Conservation (phyloP, 2,888 invertebrate genomes). For the Sinodicranocentrus sp. region DNA sequence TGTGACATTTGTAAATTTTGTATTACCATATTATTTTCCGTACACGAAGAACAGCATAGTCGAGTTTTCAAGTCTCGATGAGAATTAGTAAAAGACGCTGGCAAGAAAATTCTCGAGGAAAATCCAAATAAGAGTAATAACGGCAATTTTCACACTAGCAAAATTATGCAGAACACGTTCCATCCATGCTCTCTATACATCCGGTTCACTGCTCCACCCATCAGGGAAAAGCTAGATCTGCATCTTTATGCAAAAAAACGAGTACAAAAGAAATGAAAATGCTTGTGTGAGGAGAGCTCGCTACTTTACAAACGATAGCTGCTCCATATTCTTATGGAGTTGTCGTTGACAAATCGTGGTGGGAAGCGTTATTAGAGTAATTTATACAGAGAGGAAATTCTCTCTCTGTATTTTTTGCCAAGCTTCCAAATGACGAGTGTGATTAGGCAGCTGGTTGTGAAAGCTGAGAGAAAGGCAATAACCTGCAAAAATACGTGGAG, state of each 20-base stretch:
- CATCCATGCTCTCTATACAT: not conserved
- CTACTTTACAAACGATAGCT: not conserved
- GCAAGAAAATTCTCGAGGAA: conserved; percentile 2
- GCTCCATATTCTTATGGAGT: conserved; percentile 4
- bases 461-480: too few species aligned
- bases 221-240: not conserved
- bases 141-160: not conserved
- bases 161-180: conserved; percentile 33
- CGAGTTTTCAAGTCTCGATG: not conserved
- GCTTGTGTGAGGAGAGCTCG: not conserved
- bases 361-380: conserved; percentile 57
- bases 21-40: conserved; percentile 9
- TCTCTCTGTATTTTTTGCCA: too few species aligned
- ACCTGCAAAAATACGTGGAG: too few species aligned
- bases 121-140: conserved; percentile 34
- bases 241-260: not conserved
- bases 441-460: too few species aligned
- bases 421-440: conserved; percentile 46
- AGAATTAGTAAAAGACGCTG: too few species aligned
- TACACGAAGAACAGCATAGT: not conserved
- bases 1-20: conserved; percentile 54
- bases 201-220: not conserved
- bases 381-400: conserved; percentile 43
- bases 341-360: conserved; percentile 60
- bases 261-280: not conserved